These are phyloP conservation scores for Deroplatys truncata DNA, from an alignment of 2,888 invertebrate genomes.

Conservation along the genomic window DNA sequence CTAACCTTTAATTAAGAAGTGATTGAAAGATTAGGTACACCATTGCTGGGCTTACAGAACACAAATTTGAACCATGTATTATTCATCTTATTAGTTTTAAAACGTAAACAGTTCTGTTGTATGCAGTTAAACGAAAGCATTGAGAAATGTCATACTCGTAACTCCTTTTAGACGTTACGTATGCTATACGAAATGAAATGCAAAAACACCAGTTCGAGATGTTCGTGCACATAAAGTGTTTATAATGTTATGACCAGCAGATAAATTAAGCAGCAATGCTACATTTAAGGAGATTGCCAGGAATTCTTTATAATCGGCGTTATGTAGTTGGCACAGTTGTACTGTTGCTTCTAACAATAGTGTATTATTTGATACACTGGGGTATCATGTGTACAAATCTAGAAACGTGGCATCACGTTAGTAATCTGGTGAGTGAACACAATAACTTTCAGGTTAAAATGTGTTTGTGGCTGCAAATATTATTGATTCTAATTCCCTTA, in stretches of 20 bases:
- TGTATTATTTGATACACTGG: slow-evolving; percentile 53
- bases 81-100: not conserved
- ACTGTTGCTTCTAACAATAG: slow-evolving; percentile 41
- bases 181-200: too few species aligned
- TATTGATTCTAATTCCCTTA: too few species aligned
- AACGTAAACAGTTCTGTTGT: not conserved
- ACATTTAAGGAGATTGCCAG: slow-evolving; percentile 21
- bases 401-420: slow-evolving; percentile 53
- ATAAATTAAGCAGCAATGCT: slow-evolving; percentile 6
- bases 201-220: not conserved
- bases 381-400: slow-evolving; percentile 56
- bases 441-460: too few species aligned
- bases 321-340: slow-evolving; percentile 36
- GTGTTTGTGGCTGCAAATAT: too few species aligned
- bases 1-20: not conserved
- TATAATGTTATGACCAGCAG: not conserved
- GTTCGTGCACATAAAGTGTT: not conserved
- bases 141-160: too few species aligned
- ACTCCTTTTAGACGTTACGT: too few species aligned
- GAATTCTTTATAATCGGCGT: slow-evolving; percentile 24
- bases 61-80: not conserved
- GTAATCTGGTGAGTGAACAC: slow-evolving; percentile 24
- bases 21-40: not conserved
- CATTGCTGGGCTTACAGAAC: not conserved
- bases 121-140: too few species aligned